These are phyloP conservation scores for Tamandua tetradactyla DNA, from an alignment of 2,797 vertebrate species.

Conservation along the genomic window DNA sequence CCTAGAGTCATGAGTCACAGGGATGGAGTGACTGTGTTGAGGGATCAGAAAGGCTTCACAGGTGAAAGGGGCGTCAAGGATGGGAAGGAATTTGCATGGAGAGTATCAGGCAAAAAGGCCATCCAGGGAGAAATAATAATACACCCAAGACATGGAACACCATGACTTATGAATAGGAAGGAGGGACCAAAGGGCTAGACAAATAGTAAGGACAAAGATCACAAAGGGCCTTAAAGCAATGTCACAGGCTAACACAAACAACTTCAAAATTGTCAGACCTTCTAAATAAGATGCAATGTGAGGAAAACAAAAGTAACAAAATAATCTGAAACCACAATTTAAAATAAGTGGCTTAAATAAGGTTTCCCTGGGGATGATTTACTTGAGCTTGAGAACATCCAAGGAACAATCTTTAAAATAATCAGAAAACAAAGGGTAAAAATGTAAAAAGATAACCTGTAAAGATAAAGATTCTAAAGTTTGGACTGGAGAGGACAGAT, in stretches of 20 bases:
- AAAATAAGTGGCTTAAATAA: background rate
- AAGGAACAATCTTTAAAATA: conserved; percentile 32
- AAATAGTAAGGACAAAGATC: background rate
- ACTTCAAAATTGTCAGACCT: background rate
- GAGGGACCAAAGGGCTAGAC: background rate
- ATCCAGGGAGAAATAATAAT: background rate
- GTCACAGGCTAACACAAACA: background rate
- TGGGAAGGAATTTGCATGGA: background rate
- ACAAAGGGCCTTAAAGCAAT: background rate
- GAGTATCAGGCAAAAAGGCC: background rate
- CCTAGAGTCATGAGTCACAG: background rate
- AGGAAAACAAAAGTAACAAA: background rate
- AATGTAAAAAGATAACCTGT: background rate
- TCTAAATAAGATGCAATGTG: background rate
- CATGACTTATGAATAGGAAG: background rate
- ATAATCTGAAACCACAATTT: background rate
- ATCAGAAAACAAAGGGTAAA: conserved; percentile 19
- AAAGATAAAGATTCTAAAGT: background rate
- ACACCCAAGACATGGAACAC: background rate
- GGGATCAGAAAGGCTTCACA: background rate
- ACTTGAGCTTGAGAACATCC: background rate
- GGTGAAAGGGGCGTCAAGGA: background rate
- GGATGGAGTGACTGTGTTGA: background rate
- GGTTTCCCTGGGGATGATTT: background rate
- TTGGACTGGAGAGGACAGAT: background rate